These are phyloP conservation scores for Syrrhaptes paradoxus DNA, from an alignment of 2,113 vertebrate genomes.

Conservation along the genomic window DNA sequence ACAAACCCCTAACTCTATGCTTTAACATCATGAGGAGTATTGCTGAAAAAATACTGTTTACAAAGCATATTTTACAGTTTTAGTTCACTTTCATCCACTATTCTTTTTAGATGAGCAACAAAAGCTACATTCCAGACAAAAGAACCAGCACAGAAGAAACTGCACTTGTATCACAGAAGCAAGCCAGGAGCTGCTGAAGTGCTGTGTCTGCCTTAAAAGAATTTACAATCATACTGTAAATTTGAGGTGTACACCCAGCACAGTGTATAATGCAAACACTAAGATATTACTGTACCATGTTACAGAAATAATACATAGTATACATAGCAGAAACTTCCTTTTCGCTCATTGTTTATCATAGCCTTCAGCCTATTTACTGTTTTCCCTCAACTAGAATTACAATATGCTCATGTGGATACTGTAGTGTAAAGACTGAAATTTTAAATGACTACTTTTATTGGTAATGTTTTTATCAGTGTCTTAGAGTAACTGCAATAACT, in stretches of 20 bases:
- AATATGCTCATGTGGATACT: not conserved
- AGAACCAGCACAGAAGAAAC: not conserved
- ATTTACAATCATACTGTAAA: not conserved
- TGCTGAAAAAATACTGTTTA: not conserved
- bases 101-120: not conserved
- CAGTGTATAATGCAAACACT: not conserved
- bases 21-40: not conserved
- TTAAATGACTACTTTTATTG: not conserved
- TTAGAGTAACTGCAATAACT: not conserved
- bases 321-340: not conserved
- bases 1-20: not conserved
- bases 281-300: not conserved
- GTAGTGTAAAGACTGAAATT: not conserved
- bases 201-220: not conserved
- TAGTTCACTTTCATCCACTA: not conserved
- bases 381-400: constrained; percentile 42
- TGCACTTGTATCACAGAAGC: not conserved
- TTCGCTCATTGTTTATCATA: constrained; percentile 16
- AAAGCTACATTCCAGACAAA: not conserved
- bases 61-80: not conserved
- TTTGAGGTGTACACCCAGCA: not conserved
- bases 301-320: not conserved
- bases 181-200: not conserved
- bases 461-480: not conserved
- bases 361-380: not conserved